These are phyloP conservation scores for Callimorpha dominula DNA, from an alignment of 2,888 invertebrate genomes.

Conservation along the genomic window DNA sequence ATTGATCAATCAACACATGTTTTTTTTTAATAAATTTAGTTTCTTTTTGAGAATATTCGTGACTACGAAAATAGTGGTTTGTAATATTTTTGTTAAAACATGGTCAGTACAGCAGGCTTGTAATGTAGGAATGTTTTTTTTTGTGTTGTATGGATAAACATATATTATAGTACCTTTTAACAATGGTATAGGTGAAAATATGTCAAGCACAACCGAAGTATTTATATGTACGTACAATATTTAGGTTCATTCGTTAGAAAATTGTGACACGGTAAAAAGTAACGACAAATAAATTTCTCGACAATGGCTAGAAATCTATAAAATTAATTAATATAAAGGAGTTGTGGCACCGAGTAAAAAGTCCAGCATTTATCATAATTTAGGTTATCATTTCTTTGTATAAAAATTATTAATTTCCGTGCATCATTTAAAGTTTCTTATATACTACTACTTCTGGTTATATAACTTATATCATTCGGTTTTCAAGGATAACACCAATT, in stretches of 20 bases:
- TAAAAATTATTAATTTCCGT: conserved; percentile 63
- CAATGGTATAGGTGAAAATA: conserved; percentile 33
- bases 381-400: conserved; percentile 66
- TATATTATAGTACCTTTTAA: conserved; percentile 18
- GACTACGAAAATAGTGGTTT: neutral
- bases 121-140: conserved; percentile 48
- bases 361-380: conserved; percentile 73
- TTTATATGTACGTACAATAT: conserved; percentile 37
- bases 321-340: conserved; percentile 65
- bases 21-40: neutral
- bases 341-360: conserved; percentile 75
- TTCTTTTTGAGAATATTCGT: neutral
- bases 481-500: conserved; percentile 42
- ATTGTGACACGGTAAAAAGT: conserved; percentile 39
- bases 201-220: conserved; percentile 47
- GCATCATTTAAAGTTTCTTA: conserved; percentile 51
- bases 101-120: conserved; percentile 36
- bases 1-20: too few relatives aligned
- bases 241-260: conserved; percentile 35
- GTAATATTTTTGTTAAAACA: conserved; percentile 8
- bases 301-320: conserved; percentile 55
- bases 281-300: conserved; percentile 46
- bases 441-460: conserved; percentile 44
- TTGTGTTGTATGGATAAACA: conserved; percentile 28
- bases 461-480: conserved; percentile 46